Evolutionary conservation across 2,888 invertebrate genomes (phyloP).

Genomic region (Gibbula magus): DNA sequence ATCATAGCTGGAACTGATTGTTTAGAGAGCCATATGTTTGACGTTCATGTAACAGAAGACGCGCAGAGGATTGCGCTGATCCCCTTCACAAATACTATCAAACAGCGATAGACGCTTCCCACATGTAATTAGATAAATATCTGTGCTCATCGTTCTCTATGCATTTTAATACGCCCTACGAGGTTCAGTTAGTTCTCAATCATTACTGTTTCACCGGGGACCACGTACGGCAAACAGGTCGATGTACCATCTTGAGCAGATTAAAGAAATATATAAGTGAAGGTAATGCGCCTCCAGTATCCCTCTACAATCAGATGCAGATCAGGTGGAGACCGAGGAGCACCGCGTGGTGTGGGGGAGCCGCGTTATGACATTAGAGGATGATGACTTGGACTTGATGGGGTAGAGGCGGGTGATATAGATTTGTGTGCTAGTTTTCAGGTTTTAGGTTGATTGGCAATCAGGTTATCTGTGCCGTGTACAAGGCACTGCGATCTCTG

Average conservation of each 20-base stretch:
- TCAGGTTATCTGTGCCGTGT: background rate
- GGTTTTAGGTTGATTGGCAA: background rate
- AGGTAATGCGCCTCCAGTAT: background rate
- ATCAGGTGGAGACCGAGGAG: background rate
- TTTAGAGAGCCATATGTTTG: background rate
- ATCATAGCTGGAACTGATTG: background rate
- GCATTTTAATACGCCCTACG: background rate
- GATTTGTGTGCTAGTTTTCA: background rate
- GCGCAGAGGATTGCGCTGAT: background rate
- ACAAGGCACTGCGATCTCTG: background rate
- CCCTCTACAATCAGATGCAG: background rate
- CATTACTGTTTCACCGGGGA: background rate
- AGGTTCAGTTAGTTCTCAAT: conserved; percentile 5
- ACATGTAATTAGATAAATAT: conserved; percentile 7
- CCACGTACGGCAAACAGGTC: conserved; percentile 8
- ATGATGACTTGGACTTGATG: background rate
- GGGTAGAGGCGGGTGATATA: background rate
- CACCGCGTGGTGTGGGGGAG: background rate
- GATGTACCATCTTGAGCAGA: background rate
- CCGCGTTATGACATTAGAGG: background rate
- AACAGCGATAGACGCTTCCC: background rate
- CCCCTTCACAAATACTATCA: conserved; percentile 1
- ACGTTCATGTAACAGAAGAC: background rate
- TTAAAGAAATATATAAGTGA: background rate
- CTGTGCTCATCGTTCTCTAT: conserved; percentile 1